Evolutionary conservation across 2,797 vertebrate genomes (phyloP).

Genomic region (Melanotaenia nigrans): DNA sequence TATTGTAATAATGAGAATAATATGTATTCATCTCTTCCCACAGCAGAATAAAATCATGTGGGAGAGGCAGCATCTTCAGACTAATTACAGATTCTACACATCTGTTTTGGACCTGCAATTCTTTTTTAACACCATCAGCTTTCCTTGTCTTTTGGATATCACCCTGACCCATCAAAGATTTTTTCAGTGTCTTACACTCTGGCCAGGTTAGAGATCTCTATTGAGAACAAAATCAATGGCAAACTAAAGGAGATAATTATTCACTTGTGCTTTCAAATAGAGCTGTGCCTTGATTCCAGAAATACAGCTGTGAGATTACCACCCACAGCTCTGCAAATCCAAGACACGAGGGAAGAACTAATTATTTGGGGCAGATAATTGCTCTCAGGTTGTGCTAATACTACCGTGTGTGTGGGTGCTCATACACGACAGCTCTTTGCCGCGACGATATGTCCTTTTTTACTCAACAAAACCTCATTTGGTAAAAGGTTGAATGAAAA

Average conservation of each 20-base stretch:
- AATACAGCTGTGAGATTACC: slow-evolving; percentile 71
- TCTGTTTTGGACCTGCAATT: slow-evolving; percentile 29
- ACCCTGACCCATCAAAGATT: slow-evolving; percentile 25
- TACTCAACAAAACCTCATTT: slow-evolving; percentile 50
- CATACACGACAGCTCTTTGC: slow-evolving; percentile 37
- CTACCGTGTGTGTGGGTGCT: slow-evolving; percentile 61
- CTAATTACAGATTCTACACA: slow-evolving; percentile 47
- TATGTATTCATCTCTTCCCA: slow-evolving; percentile 30
- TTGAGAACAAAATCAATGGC: slow-evolving; percentile 64
- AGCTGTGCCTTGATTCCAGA: slow-evolving; percentile 60
- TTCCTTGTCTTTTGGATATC: slow-evolving; percentile 38
- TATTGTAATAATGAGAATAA: slow-evolving; percentile 18
- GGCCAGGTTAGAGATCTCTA: slow-evolving; percentile 49
- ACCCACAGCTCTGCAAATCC: slow-evolving; percentile 70
- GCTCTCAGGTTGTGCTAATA: slow-evolving; percentile 67
- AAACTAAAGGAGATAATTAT: slow-evolving; percentile 67
- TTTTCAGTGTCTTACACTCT: slow-evolving; percentile 34
- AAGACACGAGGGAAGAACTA: slow-evolving; percentile 65
- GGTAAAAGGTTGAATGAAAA: slow-evolving; percentile 63
- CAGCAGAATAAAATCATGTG: slow-evolving; percentile 36
- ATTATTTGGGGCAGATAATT: slow-evolving; percentile 77
- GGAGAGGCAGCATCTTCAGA: slow-evolving; percentile 25
- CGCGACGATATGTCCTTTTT: slow-evolving; percentile 28
- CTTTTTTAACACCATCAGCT: slow-evolving; percentile 22
- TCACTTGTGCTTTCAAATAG: slow-evolving; percentile 60